phyloP scores from a whole-genome alignment of 2,888 invertebrate species.

The Elegia similella region DNA sequence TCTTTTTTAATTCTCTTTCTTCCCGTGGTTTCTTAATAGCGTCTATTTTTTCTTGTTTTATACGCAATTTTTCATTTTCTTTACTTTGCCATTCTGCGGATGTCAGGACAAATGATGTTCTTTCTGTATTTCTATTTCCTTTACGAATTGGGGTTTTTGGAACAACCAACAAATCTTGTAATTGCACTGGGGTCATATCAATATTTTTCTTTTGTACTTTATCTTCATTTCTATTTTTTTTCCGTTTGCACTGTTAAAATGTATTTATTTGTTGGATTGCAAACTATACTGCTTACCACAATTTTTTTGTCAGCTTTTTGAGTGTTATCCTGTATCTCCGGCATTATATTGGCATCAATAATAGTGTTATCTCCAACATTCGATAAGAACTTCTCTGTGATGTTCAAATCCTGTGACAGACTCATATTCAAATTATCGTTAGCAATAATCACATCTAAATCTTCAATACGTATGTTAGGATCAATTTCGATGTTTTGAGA shows the following conservation, averaged over 20 bases:
- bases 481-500: too few relatives aligned
- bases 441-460: background rate
- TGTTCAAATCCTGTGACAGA: background rate
- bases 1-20: background rate
- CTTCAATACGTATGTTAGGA: background rate
- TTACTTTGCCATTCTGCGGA: background rate
- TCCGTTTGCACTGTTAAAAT: background rate
- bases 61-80: constrained; percentile 1
- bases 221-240: too few relatives aligned
- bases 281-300: background rate
- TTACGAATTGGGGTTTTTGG: background rate
- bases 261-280: background rate
- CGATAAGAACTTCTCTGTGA: background rate
- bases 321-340: background rate
- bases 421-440: background rate
- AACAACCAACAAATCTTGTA: background rate
- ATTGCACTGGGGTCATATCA: background rate
- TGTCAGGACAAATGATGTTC: constrained; percentile 1
- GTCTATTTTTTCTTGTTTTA: background rate
- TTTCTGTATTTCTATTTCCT: constrained; percentile 1
- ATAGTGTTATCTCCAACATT: background rate
- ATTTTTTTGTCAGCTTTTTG: background rate
- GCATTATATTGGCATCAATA: background rate
- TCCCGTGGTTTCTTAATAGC: background rate
- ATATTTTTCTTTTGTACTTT: background rate